Conservation (phyloP, 2,888 invertebrate genomes). For the Eupeodes latifasciatus region DNA sequence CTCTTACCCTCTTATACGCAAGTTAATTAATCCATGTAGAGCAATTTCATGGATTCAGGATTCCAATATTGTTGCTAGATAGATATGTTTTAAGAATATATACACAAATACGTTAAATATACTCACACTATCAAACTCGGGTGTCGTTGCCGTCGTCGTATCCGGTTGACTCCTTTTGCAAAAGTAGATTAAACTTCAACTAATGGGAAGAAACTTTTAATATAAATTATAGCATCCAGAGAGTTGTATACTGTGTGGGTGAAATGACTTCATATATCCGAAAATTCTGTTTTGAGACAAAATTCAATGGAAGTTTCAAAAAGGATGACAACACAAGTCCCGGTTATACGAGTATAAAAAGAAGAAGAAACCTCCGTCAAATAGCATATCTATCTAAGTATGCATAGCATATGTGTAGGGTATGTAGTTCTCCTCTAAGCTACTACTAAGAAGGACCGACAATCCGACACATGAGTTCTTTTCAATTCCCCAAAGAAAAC, state of each 20-base stretch:
- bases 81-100: slow-evolving; percentile 8
- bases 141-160: slow-evolving; percentile 49
- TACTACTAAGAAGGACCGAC: slow-evolving; percentile 41
- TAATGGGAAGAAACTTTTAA: slow-evolving; percentile 76
- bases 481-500: slow-evolving; percentile 51
- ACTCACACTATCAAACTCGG: slow-evolving; percentile 37
- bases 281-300: slow-evolving; percentile 26
- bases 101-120: neutral
- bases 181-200: slow-evolving; percentile 76
- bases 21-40: slow-evolving; percentile 73
- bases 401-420: neutral
- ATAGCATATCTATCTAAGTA: neutral
- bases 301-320: slow-evolving; percentile 4
- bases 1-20: slow-evolving; percentile 37
- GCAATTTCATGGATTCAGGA: slow-evolving; percentile 75
- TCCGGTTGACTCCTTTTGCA: slow-evolving; percentile 63
- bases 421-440: neutral
- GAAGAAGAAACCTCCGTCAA: slow-evolving; percentile 12
- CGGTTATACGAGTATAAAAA: neutral
- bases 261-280: slow-evolving; percentile 22
- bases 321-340: slow-evolving; percentile 11
- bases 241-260: slow-evolving; percentile 47
- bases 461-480: slow-evolving; percentile 61
- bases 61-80: slow-evolving; percentile 65
- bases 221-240: slow-evolving; percentile 73